phyloP scores from a whole-genome alignment of 2,888 invertebrate genomes.

The Pollenia labialis region DNA sequence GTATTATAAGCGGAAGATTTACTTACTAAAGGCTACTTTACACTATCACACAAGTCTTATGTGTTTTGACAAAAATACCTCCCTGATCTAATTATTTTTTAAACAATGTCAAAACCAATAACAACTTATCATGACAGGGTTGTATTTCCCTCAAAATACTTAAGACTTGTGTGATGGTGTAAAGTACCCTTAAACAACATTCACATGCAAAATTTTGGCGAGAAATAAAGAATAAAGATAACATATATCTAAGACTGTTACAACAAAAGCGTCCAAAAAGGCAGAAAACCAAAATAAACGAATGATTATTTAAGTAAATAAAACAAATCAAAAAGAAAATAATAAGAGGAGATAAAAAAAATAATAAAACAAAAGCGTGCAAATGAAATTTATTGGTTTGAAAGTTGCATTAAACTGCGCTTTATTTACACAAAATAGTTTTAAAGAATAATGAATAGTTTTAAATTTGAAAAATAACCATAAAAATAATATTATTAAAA shows the following conservation, averaged over 20 bases:
- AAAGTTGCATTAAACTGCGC: conserved; percentile 49
- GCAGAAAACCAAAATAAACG: conserved; percentile 36
- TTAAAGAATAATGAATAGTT: conserved; percentile 45
- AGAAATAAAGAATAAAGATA: conserved; percentile 7
- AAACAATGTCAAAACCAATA: no score
- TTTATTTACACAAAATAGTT: conserved; percentile 66
- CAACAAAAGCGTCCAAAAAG: conserved; percentile 54
- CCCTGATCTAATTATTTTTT: no score
- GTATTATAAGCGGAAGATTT: conserved; percentile 64
- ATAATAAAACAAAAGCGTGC: conserved; percentile 79
- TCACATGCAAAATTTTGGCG: conserved; percentile 56
- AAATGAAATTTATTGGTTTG: conserved; percentile 66
- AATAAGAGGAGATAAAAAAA: conserved; percentile 18
- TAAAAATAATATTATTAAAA: conserved; percentile 35
- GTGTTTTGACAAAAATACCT: no score
- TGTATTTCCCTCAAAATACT: no score
- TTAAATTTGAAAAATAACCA: conserved; percentile 25
- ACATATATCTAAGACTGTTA: conserved; percentile 26
- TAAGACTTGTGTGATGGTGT: no score
- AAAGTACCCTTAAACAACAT: neutral
- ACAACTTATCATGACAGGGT: no score
- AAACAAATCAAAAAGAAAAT: conserved; percentile 9
- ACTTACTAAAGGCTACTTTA: neutral
- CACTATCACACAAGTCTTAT: no score
- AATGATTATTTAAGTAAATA: conserved; percentile 4